These are phyloP conservation scores for Graphium colonna DNA, from an alignment of 2,888 invertebrate genomes.

Conservation along the genomic window DNA sequence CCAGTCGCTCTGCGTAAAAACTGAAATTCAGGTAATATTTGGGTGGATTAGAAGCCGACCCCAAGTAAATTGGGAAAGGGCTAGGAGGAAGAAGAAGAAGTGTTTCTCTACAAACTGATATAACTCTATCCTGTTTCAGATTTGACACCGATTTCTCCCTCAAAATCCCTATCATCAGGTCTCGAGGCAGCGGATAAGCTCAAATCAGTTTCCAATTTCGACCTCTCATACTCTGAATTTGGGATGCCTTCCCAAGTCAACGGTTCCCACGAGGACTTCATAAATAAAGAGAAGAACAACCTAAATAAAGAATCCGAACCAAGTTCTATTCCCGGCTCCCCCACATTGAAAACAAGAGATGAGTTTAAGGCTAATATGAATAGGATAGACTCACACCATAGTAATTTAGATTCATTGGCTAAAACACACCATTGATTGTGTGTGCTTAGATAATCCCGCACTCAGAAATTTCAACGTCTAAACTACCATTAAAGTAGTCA, in stretches of 20 bases:
- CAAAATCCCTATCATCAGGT: constrained; percentile 54
- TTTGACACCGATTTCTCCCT: constrained; percentile 47
- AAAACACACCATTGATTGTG: constrained; percentile 23
- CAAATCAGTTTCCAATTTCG: constrained; percentile 52
- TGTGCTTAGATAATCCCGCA: no score
- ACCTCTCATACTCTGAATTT: constrained; percentile 46
- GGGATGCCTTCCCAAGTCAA: constrained; percentile 39
- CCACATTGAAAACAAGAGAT: constrained; percentile 35
- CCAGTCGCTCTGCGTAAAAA: no score
- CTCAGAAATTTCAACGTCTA: no score
- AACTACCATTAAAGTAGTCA: no score
- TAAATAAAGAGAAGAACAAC: constrained; percentile 47
- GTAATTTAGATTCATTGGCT: constrained; percentile 56
- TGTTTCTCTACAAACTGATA: no score
- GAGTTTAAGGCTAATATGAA: constrained; percentile 74
- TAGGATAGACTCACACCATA: constrained; percentile 72
- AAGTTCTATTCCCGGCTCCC: constrained; percentile 25
- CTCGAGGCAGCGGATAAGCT: constrained; percentile 45
- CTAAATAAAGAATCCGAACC: constrained; percentile 41
- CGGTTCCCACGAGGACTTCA: constrained; percentile 57
- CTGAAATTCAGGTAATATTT: no score
- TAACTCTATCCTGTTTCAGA: constrained; percentile 10
- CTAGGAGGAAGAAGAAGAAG: no score
- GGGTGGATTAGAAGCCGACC: no score
- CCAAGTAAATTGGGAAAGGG: no score